Base-by-base conservation (phyloP, 2,113 vertebrate genomes). In the Lonchura striata region DNA sequence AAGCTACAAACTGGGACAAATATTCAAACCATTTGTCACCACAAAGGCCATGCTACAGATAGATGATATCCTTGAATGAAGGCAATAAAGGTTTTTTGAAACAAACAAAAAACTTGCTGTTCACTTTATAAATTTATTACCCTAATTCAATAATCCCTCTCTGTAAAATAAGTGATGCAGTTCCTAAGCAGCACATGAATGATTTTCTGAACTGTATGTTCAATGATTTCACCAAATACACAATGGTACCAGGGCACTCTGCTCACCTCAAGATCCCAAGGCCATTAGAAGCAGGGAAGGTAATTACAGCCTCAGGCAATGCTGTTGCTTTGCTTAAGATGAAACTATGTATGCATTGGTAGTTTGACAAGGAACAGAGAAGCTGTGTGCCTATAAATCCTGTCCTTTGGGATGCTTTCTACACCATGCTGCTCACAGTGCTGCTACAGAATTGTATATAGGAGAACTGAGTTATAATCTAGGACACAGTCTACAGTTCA, bases 321-420 rank as follows among this genome's bases (percentile, higher is more conserved):
- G 76, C 35, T 27, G 22, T 19, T 30, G 35, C 63, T 82, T 64
- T 86, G 33, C 35, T 72, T 47, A 68, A 49, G 23, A 35, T 61
- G 31, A 69, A 64, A 35, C 33, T 46, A 19, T 3, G 11, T 22
- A 17, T 24, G 28, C 21, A 33, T 6, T 1, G 0, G 0, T 7
- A 46, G 28, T 22, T 49, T 30, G 37, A 23, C 33, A 56, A 88
- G 30, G 16, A 41, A 13, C 19, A 46, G 10, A 25, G 10, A 49
- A 71, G 53, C 37, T 1, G 4, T 3, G 2, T 35, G 54, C 21
- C 35, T 9, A 17, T 27, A 18, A 10, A 33, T 35, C n/a, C 41
- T 61, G 53, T 11, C 4, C 2, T 11, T 39, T 6, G 1, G 20
- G 47, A 90, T 13, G 12, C 47, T 75, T 70, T 41, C 53, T 53